Evolutionary conservation across 2,797 vertebrate genomes (phyloP), one percentile per base, ranked within the genome.

Genomic region (Gastrophryne carolinensis): DNA sequence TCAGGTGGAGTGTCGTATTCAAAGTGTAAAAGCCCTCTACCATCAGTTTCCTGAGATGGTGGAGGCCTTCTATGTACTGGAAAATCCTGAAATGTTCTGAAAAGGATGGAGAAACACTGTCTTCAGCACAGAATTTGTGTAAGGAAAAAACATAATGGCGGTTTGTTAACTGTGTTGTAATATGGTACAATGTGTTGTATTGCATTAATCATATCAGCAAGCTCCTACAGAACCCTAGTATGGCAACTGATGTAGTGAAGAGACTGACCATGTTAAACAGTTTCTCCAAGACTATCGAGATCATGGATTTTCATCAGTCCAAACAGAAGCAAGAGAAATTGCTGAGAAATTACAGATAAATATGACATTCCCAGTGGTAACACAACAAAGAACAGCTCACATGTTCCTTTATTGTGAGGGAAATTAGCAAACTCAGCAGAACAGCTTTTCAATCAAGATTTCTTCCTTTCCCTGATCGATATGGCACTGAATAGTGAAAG

Each of bases 31-130:
- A 27, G 78, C 64, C 6, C 15, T 79, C 12, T 24, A 21, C 7
- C 66, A 81, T 73, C 53, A 82, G 5, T 26, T 75, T 37, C 75
- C 81, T 54, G 72, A 81, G 21, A 60, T 79, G 12, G n/a, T 80
- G 44, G 26, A 80, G 7, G 68, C 47, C 21, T 27, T 81, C 61
- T 76, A 68, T 75, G 73, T 47, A 29, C 76, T 81, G 8, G 3
- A 78, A 50, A 24, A 57, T 29, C 15, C 50, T 37, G 23, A 52
- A 11, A 62, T 79, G 37, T n/a, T n/a, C n/a, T n/a, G 79, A 72
- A 73, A 49, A 24, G 47, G 74, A 76, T 44, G 73, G 24, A 11
- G 71, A 76, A 39, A 78, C 70, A 26, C 39, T 73, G 72, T 81
- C 76, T 21, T 6, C 21, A 19, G 3, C 49, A 7, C 5, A 52